Evolutionary conservation across 2,797 vertebrate species (phyloP), one percentile per base, ranked within the genome.

Genomic region (Hapalemur alaotrensis): DNA sequence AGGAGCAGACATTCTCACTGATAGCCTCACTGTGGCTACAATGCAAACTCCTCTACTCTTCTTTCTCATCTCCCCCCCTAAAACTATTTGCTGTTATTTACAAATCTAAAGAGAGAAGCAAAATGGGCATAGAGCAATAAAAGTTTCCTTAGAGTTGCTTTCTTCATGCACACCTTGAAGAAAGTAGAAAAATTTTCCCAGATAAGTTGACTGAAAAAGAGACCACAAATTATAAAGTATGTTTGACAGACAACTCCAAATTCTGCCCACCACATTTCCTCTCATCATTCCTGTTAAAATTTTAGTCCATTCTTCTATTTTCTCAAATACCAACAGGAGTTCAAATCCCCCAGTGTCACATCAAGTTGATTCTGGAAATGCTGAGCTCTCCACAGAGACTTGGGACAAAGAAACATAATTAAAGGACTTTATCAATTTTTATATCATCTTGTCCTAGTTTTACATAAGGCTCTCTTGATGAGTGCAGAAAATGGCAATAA

Each of bases 401-500:
- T 48, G 43, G 61, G 81, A 79, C 63, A 82, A 73, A 92, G 63
- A 69, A 92, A 91, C 28, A 46, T 57, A 91, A 96, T 89, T 69
- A 95, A 90, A 95, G 67, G 72, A 3, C 30, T 41, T 95, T 94
- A 96, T 83, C 54, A 92, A 54, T 83, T 88, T 93, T 91, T 94
- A 82, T 97, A 96, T 38, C 17, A n/a, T 8, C 86, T 72, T 61
- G 67, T 91, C 93, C 65, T 70, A 48, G 25, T 97, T 80, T 7
- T 85, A 67, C 65, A 65, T 43, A 78, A 93, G 35, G 57, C 81
- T 96, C 81, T 96, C 88, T 83, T 95, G 95, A 97, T 93, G 61
- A 96, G 92, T 54, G 65, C 73, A 79, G 96, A 98, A 97, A 97
- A 96, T 59, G 72, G 87, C 80, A 59, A 81, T 50, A 95, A 85